Percentiles rank a stretch among this genome's conserved stretches.
phyloP scores from a whole-genome alignment of 1,140 invertebrate genomes.

The Drosophila grimshawi region DNA sequence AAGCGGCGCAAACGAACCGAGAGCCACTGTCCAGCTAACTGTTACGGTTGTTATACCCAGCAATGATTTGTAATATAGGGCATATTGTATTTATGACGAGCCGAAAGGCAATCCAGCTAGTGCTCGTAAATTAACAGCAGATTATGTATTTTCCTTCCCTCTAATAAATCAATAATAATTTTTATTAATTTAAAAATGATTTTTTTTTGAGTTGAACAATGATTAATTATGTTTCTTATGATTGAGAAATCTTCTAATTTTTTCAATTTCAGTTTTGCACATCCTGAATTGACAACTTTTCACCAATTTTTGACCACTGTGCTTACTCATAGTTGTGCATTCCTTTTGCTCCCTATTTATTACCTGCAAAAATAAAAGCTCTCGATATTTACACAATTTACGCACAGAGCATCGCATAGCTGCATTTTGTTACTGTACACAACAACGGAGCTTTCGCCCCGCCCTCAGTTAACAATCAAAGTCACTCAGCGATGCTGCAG shows the following conservation, averaged over 20 bases:
- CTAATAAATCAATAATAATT: too few relatives aligned
- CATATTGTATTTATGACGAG: background rate
- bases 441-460: background rate
- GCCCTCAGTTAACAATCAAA: background rate
- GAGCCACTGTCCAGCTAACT: constrained; percentile 54
- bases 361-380: background rate
- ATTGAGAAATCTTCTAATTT: too few relatives aligned
- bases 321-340: too few relatives aligned
- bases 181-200: too few relatives aligned
- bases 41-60: constrained; percentile 34
- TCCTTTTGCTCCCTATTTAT: background rate
- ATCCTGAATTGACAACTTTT: too few relatives aligned
- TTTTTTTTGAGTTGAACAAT: too few relatives aligned
- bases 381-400: background rate
- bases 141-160: too few relatives aligned
- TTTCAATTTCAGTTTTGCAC: too few relatives aligned
- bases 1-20: constrained; percentile 37
- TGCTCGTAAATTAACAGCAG: too few relatives aligned
- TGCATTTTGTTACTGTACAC: too few relatives aligned
- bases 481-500: background rate
- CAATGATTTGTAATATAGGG: background rate
- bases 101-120: too few relatives aligned
- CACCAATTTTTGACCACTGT: background rate
- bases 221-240: too few relatives aligned
- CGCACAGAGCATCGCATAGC: background rate